These are phyloP conservation scores for Pseudoatta argentina DNA, from an alignment of 1,140 invertebrate species.

Conservation along the genomic window DNA sequence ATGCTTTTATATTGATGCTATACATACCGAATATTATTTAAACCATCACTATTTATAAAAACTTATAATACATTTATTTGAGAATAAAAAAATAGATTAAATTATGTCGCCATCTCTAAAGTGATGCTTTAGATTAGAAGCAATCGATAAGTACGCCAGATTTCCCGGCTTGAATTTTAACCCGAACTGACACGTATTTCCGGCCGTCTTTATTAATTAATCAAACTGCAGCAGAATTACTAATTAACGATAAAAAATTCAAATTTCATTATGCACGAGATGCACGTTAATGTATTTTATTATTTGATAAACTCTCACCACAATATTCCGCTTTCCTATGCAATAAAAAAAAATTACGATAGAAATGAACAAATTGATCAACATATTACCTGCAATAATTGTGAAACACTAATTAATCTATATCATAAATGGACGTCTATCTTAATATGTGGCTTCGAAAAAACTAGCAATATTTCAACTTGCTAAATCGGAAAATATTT, in stretches of 20 bases:
- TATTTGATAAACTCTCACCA: constrained; percentile 4
- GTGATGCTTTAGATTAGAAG: not conserved
- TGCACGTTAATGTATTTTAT: not conserved
- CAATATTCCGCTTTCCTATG: not conserved
- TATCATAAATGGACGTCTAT: not conserved
- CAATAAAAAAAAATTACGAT: not conserved
- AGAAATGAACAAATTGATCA: not conserved
- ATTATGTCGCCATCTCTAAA: not conserved
- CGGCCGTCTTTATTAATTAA: constrained; percentile 30
- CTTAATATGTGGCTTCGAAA: not conserved
- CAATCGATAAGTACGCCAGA: not conserved
- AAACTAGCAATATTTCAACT: not conserved
- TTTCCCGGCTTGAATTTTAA: not conserved
- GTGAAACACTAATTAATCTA: constrained; percentile 30
- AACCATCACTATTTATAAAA: constrained; percentile 2
- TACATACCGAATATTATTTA: not conserved
- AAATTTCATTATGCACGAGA: not conserved
- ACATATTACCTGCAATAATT: not conserved
- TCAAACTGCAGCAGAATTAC: not conserved
- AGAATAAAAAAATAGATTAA: not conserved
- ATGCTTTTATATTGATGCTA: not conserved
- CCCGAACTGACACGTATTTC: not conserved
- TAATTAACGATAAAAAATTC: constrained; percentile 30
- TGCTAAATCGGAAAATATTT: constrained; percentile 8
- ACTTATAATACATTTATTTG: not conserved